Evolutionary conservation across 1,140 invertebrate species (phyloP).

Genomic region (Drosophila lowei): DNA sequence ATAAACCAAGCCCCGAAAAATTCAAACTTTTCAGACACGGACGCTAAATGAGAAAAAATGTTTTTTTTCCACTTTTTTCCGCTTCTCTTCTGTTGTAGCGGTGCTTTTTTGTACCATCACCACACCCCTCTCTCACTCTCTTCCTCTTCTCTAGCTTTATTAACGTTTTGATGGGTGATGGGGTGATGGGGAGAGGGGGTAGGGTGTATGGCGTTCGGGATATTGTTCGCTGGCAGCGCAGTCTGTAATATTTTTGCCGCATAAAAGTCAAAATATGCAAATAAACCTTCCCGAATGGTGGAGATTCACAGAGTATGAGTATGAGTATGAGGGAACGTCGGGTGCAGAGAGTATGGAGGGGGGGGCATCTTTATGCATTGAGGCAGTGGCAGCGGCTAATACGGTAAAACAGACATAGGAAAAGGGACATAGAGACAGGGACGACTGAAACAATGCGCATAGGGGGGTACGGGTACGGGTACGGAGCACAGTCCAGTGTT

Average conservation of each 20-base stretch:
- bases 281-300: constrained; percentile 48
- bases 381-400: constrained; percentile 24
- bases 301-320: not conserved
- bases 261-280: constrained; percentile 80
- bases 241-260: constrained; percentile 78
- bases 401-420: constrained; percentile 43
- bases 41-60: constrained; percentile 22
- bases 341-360: not conserved
- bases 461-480: not conserved
- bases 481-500: not conserved
- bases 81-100: constrained; percentile 44
- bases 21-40: constrained; percentile 60
- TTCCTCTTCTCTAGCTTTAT: constrained; percentile 54
- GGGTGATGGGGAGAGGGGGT: not conserved
- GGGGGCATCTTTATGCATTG: constrained; percentile 13
- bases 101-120: not conserved
- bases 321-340: not conserved
- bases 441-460: constrained; percentile 34
- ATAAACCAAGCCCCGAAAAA: constrained; percentile 53
- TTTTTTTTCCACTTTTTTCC: constrained; percentile 33
- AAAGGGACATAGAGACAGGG: not conserved
- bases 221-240: constrained; percentile 72
- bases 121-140: not conserved
- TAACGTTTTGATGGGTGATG: constrained; percentile 47
- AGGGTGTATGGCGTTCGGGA: constrained; percentile 1